Evolutionary conservation across 1,140 invertebrate species (phyloP).

Genomic region (Papilio helenus): DNA sequence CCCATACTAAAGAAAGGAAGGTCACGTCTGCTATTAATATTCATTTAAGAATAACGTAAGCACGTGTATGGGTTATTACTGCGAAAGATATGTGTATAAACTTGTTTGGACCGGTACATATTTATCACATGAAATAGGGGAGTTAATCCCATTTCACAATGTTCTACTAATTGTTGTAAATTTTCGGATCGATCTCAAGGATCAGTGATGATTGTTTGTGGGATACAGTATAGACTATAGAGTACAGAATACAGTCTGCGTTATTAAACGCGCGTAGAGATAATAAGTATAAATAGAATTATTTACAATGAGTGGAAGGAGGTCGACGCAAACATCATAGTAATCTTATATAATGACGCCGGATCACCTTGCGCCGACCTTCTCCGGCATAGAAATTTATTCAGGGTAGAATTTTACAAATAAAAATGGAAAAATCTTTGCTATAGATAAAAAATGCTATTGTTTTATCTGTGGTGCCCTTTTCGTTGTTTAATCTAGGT

Average conservation of each 20-base stretch:
- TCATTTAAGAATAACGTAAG: neutral
- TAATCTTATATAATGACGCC: conserved; percentile 21
- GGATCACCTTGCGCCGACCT: conserved; percentile 17
- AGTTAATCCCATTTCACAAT: too few relatives aligned
- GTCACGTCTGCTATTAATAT: neutral
- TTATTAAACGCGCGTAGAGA: neutral
- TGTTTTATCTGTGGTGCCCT: neutral
- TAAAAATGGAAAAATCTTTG: neutral
- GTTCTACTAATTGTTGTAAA: too few relatives aligned
- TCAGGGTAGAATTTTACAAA: neutral
- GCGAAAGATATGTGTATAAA: too few relatives aligned
- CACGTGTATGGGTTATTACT: neutral
- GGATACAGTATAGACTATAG: neutral
- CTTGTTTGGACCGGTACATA: too few relatives aligned
- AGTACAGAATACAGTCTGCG: neutral
- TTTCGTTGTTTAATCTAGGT: neutral
- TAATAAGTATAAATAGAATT: conserved; percentile 16
- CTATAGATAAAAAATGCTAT: neutral
- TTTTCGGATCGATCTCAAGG: conserved; percentile 3
- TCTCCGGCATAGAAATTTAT: conserved; percentile 19
- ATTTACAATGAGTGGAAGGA: conserved; percentile 16
- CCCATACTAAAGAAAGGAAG: neutral
- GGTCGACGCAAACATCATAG: conserved; percentile 17
- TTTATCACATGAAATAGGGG: neutral
- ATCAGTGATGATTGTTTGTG: neutral